A percentile compares a stretch with the other conserved stretches of the same genome.
phyloP scores from a whole-genome alignment of 2,888 invertebrate species.

The Hermaeophaga mercurialis region DNA sequence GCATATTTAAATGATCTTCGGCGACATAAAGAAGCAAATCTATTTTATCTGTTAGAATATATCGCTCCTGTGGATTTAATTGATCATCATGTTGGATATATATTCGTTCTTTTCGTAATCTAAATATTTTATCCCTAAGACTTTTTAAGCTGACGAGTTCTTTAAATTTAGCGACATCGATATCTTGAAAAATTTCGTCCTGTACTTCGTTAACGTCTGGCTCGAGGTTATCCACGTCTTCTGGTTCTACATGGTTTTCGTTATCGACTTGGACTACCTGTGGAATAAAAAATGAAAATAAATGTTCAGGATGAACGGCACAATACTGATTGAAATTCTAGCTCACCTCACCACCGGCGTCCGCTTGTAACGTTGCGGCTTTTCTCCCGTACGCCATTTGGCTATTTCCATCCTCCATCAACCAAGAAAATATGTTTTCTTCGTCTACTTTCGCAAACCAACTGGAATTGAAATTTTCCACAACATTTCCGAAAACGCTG shows the following conservation, averaged over 20 bases:
- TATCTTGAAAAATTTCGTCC: conserved; percentile 33
- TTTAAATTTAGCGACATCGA: not conserved
- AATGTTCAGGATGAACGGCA: too few species aligned
- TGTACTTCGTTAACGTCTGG: not conserved
- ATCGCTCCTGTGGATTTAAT: conserved; percentile 8
- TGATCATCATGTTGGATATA: not conserved
- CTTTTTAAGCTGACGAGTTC: conserved; percentile 23
- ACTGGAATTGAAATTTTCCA: conserved; percentile 40
- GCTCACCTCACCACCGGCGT: too few species aligned
- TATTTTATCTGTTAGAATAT: conserved; percentile 21
- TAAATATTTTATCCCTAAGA: conserved; percentile 13
- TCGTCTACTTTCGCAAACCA: conserved; percentile 51
- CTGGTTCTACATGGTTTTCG: too few species aligned
- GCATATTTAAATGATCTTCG: conserved; percentile 27
- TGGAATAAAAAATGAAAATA: too few species aligned
- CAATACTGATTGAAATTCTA: too few species aligned
- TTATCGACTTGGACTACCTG: too few species aligned
- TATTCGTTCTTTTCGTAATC: not conserved
- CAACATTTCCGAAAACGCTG: conserved; percentile 40
- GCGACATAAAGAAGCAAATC: conserved; percentile 24
- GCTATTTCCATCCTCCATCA: not conserved
- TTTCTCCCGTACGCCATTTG: not conserved
- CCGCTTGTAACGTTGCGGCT: too few species aligned
- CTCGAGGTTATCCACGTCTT: conserved; percentile 19
- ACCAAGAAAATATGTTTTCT: not conserved